Evolutionary conservation across 2,888 invertebrate genomes (phyloP), one percentile per base, ranked within the genome.

Genomic region (Agrochola lychnidis): DNA sequence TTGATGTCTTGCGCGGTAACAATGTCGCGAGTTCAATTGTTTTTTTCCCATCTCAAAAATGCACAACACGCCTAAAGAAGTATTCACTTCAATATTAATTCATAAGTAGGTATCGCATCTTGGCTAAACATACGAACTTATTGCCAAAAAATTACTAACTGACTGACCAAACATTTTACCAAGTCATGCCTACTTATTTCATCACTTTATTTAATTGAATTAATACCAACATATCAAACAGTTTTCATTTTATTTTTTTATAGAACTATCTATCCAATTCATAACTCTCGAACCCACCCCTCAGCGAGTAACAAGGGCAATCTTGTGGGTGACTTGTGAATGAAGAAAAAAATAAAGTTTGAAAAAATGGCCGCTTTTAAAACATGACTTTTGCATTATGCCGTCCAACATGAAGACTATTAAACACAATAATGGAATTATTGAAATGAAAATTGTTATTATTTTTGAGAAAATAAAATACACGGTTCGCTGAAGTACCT

Each of bases 301-400:
- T 90, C 92, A 90, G 81, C 77, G 83, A 87, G 86, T 92, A 93
- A 93, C 91, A 91, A 91, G 92, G 84, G 91, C 92, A 94, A 94
- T 93, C 92, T 94, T 95, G 95, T 95, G 95, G 96, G 96, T 96
- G 95, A 95, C 93, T 94, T 90, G 85, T 91, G 93, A 92, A 91
- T 90, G 89, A 90, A 89, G 85, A 89, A 91, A 95, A 94, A 94
- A 94, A 93, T 84, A 87, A 91, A 83, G 89, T 87, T 72, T 56
- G 87, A 83, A 92, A 92, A 92, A 92, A 91, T 84, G 81, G 85
- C 81, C 81, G 79, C 89, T 91, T 78, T 91, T 91, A 91, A 93
- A 93, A 96, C 96, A 96, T 89, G 96, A 94, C 93, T 96, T 94
- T 92, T 93, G 93, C 96, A 96, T 96, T 96, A 96, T 88, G 88